These are phyloP conservation scores for Drosophila kanapiae DNA, from an alignment of 1,140 invertebrate species.

Conservation along the genomic window DNA sequence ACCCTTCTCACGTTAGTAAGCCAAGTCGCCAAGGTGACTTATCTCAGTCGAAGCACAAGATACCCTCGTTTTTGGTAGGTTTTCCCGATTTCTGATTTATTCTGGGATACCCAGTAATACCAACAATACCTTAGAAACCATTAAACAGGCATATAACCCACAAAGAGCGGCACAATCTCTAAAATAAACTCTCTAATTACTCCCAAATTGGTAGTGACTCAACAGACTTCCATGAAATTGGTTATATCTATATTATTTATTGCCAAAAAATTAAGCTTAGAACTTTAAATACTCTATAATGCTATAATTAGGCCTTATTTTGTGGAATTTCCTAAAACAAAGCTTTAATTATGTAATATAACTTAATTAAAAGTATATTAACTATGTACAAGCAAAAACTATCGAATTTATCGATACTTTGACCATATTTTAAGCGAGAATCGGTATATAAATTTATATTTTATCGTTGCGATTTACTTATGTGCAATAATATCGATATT, in stretches of 20 bases:
- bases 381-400: no score
- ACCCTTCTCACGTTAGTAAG: slow-evolving; percentile 1
- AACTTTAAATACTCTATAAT: not conserved
- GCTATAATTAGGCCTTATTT: not conserved
- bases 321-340: not conserved
- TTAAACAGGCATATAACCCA: not conserved
- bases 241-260: not conserved
- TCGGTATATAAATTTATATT: no score
- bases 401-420: no score
- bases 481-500: no score
- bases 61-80: not conserved
- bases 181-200: not conserved
- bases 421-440: no score
- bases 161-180: not conserved
- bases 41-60: not conserved
- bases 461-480: no score
- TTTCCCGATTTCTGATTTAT: not conserved
- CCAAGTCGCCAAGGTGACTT: slow-evolving; percentile 3
- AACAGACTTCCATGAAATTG: not conserved
- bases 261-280: not conserved
- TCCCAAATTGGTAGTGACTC: not conserved
- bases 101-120: not conserved
- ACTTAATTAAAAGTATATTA: not conserved
- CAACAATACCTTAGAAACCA: not conserved
- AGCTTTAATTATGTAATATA: not conserved